Conservation (phyloP, 2,113 vertebrate genomes). For the Corydoras sp. region DNA sequence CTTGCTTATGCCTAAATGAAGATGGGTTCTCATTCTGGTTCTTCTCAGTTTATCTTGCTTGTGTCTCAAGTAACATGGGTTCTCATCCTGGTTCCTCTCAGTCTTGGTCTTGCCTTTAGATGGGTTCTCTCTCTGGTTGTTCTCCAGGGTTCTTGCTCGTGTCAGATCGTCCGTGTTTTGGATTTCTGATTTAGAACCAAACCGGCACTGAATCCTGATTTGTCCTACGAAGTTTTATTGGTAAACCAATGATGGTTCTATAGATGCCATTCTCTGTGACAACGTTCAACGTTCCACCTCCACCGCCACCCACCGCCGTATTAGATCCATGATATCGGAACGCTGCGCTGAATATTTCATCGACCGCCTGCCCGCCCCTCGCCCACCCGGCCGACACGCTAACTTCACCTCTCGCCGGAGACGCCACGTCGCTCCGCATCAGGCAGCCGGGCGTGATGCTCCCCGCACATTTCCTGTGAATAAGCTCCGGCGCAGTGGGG, state of each 20-base stretch:
- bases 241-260: too few species aligned
- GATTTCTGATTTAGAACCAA: too few species aligned
- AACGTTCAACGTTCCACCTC: too few species aligned
- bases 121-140: too few species aligned
- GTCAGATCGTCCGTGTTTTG: too few species aligned
- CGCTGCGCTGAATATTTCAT: slow-evolving; percentile 87
- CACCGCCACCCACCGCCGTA: slow-evolving; percentile 47
- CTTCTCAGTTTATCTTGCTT: neutral
- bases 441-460: slow-evolving; percentile 75
- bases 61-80: too few species aligned
- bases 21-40: neutral
- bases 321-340: slow-evolving; percentile 80
- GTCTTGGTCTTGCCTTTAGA: neutral
- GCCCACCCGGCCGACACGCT: slow-evolving; percentile 80
- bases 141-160: too few species aligned
- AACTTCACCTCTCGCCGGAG: slow-evolving; percentile 77
- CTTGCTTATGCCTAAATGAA: neutral
- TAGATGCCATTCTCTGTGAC: too few species aligned
- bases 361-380: slow-evolving; percentile 78
- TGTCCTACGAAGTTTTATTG: too few species aligned
- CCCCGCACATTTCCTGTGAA: slow-evolving; percentile 74
- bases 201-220: too few species aligned
- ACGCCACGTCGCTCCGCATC: slow-evolving; percentile 70
- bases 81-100: neutral
- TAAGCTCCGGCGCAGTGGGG: slow-evolving; percentile 72